phyloP scores from a whole-genome alignment of 2,888 invertebrate genomes.

The Cheilosia pagana region DNA sequence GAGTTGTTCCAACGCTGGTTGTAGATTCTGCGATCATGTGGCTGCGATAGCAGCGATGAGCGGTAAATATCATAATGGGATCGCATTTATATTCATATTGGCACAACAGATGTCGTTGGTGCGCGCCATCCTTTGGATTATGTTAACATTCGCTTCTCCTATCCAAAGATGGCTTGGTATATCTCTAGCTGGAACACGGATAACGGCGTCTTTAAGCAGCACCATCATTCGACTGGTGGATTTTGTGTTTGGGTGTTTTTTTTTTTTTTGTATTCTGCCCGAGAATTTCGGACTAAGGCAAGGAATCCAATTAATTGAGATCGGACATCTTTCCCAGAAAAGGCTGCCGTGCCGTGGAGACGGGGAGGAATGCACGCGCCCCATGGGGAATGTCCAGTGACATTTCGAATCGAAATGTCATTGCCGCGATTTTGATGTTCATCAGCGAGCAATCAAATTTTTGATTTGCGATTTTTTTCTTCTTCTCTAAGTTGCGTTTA shows the following conservation, averaged over 20 bases:
- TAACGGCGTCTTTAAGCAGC: conserved; percentile 63
- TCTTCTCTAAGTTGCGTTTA: conserved; percentile 9
- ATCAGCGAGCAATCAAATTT: conserved; percentile 65
- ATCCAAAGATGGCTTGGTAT: conserved; percentile 45
- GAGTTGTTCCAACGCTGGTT: conserved; percentile 69
- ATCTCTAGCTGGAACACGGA: conserved; percentile 40
- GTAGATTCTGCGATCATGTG: conserved; percentile 69
- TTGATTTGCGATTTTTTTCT: conserved; percentile 17
- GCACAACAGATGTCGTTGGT: conserved; percentile 75
- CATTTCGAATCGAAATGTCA: conserved; percentile 63
- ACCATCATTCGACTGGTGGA: conserved; percentile 55
- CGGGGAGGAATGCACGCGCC: conserved; percentile 33
- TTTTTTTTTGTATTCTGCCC: neutral
- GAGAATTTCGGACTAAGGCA: conserved; percentile 48
- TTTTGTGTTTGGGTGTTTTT: neutral
- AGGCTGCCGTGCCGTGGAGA: conserved; percentile 10
- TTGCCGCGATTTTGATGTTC: conserved; percentile 58
- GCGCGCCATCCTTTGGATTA: conserved; percentile 72
- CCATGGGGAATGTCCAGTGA: conserved; percentile 63
- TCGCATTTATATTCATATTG: conserved; percentile 76
- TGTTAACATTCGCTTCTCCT: conserved; percentile 43
- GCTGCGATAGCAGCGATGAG: conserved; percentile 67
- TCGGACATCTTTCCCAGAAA: conserved; percentile 65
- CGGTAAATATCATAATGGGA: conserved; percentile 75
- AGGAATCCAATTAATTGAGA: conserved; percentile 70